Evolutionary conservation across 1,140 invertebrate species (phyloP), one percentile per base, ranked within the genome.

Genomic region (Drosophila ohnishii): DNA sequence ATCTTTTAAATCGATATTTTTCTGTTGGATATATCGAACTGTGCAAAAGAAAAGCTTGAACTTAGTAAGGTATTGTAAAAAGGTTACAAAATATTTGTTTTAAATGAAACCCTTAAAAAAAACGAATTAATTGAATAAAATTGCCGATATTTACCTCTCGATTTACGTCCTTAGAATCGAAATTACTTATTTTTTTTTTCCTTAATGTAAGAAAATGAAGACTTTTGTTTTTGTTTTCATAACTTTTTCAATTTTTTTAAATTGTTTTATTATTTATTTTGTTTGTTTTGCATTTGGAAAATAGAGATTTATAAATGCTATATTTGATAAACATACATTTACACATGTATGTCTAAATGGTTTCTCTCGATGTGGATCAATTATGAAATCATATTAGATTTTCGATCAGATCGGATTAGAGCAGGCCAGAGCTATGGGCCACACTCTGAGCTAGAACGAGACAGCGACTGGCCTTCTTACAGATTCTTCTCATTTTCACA

Each of bases 271-370:
- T 56, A 34, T 63, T 44, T 19, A 34, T n/a, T 53, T 34, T 45
- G 11, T 61, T 70, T 69, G 25, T 35, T 75, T 70, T 55, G 74
- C 51, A 58, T 77, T 76, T 62, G 30, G 64, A 75, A 75, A 76
- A 69, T 63, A 75, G 53, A 66, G 40, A 48, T 69, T 62, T 74
- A 39, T 79, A 83, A 83, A 84, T 83, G 80, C 80, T 64, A 83
- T 64, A 83, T 78, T 70, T 73, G 44, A 65, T 66, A 65, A 53
- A 53, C 50, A 35, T 53, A 34, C 48, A 51, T 32, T 4, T 63
- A 81, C 45, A 63, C 50, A 47, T 32, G 39, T 56, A 47, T 32
- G 39, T 47, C 47, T 63, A 44, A 60, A 35, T 65, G 60, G 14
- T 57, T 28, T 44, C 28, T 53, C 48, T 66, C 42, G 42, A 30